A percentile compares a stretch with the other conserved stretches of the same genome.
These are phyloP conservation scores for Neodon shergylaensis DNA, from an alignment of 2,113 vertebrate species.

Conservation along the genomic window DNA sequence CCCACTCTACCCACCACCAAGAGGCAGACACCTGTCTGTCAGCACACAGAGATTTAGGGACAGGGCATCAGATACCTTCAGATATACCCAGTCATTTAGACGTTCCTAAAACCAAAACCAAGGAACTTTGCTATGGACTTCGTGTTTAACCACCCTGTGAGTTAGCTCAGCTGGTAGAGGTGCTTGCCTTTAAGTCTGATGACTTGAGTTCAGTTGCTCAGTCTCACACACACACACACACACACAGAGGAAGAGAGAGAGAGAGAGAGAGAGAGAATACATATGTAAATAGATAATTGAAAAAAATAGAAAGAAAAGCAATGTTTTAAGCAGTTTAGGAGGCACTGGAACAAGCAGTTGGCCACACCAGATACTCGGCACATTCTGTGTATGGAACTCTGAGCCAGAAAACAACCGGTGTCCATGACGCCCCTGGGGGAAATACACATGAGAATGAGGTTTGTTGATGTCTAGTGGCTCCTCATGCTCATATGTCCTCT, in stretches of 20 bases:
- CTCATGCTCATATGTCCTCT: not conserved
- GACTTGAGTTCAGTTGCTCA: not conserved
- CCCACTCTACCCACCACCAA: not conserved
- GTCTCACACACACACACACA: too few relatives aligned
- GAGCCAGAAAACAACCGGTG: not conserved
- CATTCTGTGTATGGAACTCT: not conserved
- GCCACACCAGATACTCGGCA: not conserved
- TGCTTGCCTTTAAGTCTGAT: not conserved
- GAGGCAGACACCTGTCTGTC: not conserved
- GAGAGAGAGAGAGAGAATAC: not conserved
- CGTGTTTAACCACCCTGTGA: not conserved
- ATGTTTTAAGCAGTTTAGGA: not conserved
- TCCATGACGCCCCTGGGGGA: not conserved
- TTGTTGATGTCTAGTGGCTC: not conserved
- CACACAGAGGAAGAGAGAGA: too few relatives aligned
- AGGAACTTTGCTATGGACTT: not conserved
- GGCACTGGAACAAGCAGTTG: not conserved
- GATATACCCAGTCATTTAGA: not conserved
- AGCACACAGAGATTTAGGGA: not conserved
- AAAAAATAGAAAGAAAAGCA: not conserved
- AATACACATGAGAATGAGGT: not conserved
- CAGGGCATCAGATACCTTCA: not conserved
- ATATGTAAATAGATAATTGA: not conserved
- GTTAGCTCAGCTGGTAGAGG: not conserved
- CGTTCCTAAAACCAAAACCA: not conserved